Percentiles rank a stretch among this genome's conserved stretches.
Evolutionary conservation across 2,888 invertebrate genomes (phyloP).

Genomic region (Miltochrista miniata): DNA sequence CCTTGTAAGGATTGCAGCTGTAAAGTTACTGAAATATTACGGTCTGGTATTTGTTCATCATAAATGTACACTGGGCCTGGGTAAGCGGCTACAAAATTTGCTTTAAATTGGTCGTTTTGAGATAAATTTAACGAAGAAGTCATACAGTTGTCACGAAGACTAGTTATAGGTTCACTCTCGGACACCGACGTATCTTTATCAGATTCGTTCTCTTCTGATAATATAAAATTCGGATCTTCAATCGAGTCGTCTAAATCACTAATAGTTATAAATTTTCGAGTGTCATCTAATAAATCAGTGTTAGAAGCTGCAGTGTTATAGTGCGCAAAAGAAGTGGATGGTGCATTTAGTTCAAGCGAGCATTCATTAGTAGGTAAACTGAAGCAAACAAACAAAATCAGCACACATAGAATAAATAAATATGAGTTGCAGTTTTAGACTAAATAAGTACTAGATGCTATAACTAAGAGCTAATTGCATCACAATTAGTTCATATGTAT

Average conservation of each 20-base stretch:
- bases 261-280: slow-evolving; percentile 1
- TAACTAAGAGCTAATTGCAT: neutral
- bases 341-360: slow-evolving; percentile 11
- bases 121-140: neutral
- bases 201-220: slow-evolving; percentile 1
- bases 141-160: neutral
- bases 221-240: slow-evolving; percentile 4
- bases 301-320: slow-evolving; percentile 1
- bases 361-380: slow-evolving; percentile 13
- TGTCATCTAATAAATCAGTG: neutral
- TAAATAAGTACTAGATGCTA: neutral
- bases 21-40: neutral
- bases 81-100: slow-evolving; percentile 9
- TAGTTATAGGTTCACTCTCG: neutral
- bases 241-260: slow-evolving; percentile 7
- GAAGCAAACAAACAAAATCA: slow-evolving; percentile 16
- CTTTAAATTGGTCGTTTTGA: neutral
- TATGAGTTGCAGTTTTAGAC: neutral
- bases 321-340: slow-evolving; percentile 12
- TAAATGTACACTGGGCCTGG: slow-evolving; percentile 10
- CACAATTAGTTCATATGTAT: neutral
- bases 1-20: neutral
- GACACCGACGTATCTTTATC: slow-evolving; percentile 2
- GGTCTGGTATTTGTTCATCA: slow-evolving; percentile 3
- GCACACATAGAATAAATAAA: neutral